A percentile compares a stretch with the other conserved stretches of the same genome.
phyloP scores from a whole-genome alignment of 2,888 invertebrate species.

The Sthenelais limicola region DNA sequence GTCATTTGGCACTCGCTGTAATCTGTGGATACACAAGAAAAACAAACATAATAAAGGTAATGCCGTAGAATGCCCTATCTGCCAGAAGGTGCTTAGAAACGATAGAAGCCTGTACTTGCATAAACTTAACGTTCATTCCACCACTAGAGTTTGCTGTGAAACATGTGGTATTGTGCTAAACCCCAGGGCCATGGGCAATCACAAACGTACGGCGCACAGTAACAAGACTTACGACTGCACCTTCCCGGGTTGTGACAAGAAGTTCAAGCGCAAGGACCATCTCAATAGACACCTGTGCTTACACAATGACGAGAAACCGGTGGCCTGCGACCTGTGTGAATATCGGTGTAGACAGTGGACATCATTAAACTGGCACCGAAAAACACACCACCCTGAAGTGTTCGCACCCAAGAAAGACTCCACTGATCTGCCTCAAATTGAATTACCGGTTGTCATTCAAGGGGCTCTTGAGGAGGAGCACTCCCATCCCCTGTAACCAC shows the following conservation, averaged over 20 bases:
- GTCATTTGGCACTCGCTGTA: neutral
- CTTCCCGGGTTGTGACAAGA: slow-evolving; percentile 13
- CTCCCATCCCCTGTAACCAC: too few species aligned
- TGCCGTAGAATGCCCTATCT: neutral
- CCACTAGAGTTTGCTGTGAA: slow-evolving; percentile 3
- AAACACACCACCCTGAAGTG: too few species aligned
- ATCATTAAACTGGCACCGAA: slow-evolving; percentile 53
- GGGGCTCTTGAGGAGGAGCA: too few species aligned
- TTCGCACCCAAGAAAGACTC: too few species aligned
- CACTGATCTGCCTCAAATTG: too few species aligned
- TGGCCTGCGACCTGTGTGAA: neutral
- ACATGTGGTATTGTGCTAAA: slow-evolving; percentile 11
- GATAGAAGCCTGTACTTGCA: neutral
- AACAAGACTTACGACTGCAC: neutral
- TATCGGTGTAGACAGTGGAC: slow-evolving; percentile 45
- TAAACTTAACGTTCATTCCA: neutral
- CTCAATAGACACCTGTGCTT: neutral
- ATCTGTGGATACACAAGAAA: neutral
- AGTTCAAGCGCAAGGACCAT: neutral
- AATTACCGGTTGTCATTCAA: too few species aligned
- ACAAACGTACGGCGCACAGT: neutral
- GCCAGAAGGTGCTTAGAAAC: neutral
- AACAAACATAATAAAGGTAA: neutral
- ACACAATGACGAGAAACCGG: neutral
- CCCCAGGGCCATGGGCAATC: neutral